Base-by-base conservation (phyloP, 2,113 vertebrate species). In the Melanostigma gelatinosum region DNA sequence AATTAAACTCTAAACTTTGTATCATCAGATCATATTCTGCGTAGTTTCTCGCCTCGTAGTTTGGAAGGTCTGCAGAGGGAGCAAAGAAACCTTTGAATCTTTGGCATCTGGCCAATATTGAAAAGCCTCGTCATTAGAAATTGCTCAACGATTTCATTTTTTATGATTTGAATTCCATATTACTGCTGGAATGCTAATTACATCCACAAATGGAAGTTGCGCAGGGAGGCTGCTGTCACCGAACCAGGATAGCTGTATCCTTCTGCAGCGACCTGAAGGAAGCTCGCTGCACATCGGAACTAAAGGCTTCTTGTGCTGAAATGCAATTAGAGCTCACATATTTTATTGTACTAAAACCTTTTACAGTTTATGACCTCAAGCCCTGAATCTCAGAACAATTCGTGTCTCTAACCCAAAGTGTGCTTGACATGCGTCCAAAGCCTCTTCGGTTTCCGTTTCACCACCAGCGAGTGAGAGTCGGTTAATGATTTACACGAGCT, bases 161-260 rank as follows among this genome's bases (percentile, higher is more conserved):
- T 69, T 12, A 70, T 55, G 1, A 84, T 73, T 74, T 78, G 36
- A 85, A 77, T 80, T 86, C 69, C 64, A 50, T 52, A 72, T 87
- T 84, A 80, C 67, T 58, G 46, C 44, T 58, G 71, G 65, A 86
- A 89, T 80, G 42, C 77, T 87, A 72, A 89, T 93, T 85, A 76
- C 38, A 70, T 63, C 63, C 18, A 24, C 20, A 71, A 84, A 82
- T 66, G 77, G 60, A 88, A 46, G 11, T 46, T 3, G 42, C 42
- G 38, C 67, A 78, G 16, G 11, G 12, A 40, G 32, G 10, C 69
- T 54, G 24, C 36, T 36, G 55, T 75, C 66, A 24, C 36, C 50
- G 72, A 79, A 77, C 20, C 63, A 60, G 22, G 34, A 40, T 4
- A 81, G 44, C 50, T 40, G 70, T 63, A 36, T 75, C 15, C 44